Evolutionary conservation across 1,140 invertebrate genomes (phyloP), one percentile per base, ranked within the genome.

Genomic region (Chlorops oryzae): DNA sequence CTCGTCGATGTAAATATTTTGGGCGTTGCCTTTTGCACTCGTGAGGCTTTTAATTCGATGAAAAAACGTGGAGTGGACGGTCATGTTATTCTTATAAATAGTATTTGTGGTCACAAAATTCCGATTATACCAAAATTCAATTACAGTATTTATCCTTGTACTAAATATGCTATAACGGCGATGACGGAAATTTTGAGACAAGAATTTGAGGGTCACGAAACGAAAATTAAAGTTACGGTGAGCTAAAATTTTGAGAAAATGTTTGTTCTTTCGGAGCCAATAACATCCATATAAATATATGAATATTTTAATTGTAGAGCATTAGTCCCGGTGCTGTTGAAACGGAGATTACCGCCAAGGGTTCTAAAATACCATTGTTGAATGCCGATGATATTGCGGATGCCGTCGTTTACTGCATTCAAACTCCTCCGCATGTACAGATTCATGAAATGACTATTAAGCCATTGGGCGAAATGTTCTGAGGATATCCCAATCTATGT

Each of bases 1-100:
- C 21, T 54, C 51, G 85, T 51, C 77, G 62, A 88, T 21, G 78
- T 82, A 0, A 91, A 90, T 59, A 74, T 87, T 1, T 73, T 86
- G 46, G 86, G 76, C 1, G 61, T 87, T 0, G 75, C 79, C 3
- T 72, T 82, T 28, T 85, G 85, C 47, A 81, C 83, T 0, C 75
- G 81, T 47, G 79, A 82, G 52, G 79, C 83, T 6, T 67, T 87
- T 3, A 77, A 78, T 27, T 81, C 78, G 0, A 89, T 91, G 85
- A 76, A 66, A 48, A 78, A 80, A 54, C 73, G 78, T 12, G 74
- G 76, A 1, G 75, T 83, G 18, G 72, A 80, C 54, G 87, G 86
- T 0, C 84, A 88, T 50, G 79, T 89, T 38, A 77, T 89, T 27
- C 77, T 86, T 44, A 78, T 90, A 21, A 86, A 83, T 65, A 87